Evolutionary conservation across 2,113 vertebrate species (phyloP).

Genomic region (Grus americana): DNA sequence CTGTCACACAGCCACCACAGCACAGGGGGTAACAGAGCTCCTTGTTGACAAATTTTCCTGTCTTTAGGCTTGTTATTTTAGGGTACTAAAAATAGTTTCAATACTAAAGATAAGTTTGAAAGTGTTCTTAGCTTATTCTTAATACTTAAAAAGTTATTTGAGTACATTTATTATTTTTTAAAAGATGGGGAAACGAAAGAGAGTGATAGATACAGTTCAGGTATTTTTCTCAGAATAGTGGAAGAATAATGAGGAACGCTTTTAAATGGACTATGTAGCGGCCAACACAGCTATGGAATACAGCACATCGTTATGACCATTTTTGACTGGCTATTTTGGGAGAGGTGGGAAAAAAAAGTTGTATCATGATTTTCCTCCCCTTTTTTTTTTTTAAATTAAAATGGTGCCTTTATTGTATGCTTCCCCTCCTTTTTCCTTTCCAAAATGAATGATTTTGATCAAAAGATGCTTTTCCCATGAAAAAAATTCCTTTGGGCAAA

Average conservation of each 20-base stretch:
- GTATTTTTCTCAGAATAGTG: neutral
- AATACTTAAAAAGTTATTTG: neutral
- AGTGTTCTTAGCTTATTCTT: neutral
- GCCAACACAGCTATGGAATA: neutral
- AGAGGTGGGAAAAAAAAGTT: neutral
- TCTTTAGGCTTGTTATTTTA: neutral
- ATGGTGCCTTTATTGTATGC: neutral
- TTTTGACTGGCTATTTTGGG: neutral
- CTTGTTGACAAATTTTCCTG: neutral
- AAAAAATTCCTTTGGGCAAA: neutral
- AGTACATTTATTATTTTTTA: neutral
- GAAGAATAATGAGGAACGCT: neutral
- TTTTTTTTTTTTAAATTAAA: neutral
- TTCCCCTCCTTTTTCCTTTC: neutral
- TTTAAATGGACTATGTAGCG: accelerated
- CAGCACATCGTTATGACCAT: neutral
- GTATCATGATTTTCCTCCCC: neutral
- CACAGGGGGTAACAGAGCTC: neutral
- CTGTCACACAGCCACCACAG: neutral
- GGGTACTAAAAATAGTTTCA: neutral
- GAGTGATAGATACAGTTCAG: neutral
- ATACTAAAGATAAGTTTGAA: neutral
- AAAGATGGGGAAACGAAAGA: neutral
- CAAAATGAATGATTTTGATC: neutral
- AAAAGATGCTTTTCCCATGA: neutral